Evolutionary conservation across 2,888 invertebrate species (phyloP), one percentile per base, ranked within the genome.

Genomic region (Euzetes globulus): DNA sequence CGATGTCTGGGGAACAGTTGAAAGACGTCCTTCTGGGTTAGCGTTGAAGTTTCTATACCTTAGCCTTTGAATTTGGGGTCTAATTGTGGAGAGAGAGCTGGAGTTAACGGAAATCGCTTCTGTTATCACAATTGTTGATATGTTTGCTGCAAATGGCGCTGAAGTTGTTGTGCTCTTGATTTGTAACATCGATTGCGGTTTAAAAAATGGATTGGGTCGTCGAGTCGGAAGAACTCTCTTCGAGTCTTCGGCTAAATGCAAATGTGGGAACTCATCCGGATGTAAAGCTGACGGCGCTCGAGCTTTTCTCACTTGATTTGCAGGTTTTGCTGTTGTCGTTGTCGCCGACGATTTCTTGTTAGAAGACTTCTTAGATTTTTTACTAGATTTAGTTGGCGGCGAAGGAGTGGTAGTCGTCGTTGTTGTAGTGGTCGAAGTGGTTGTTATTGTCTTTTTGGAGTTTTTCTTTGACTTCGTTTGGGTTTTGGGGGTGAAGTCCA

Each of bases 231-330:
- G 19, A 33, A 1, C 2, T n/a, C 55, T 50, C 19, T 71, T 71
- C 19, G 7, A 37, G 22, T 19, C 41, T n/a, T 68, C 68, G 1
- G 7, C 5, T 13, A 65, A n/a, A n/a, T 73, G 73, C n/a, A 73
- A 22, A n/a, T 73, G 45, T 9, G 73, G 65, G 41, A 73, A 73
- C 41, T 73, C 73, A 52, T 60, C 52, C 29, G 73, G 73, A 73
- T 73, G 73, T 41, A 33, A 65, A 55, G 37, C 2, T 2, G 25
- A 29, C 55, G 74, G 71, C 22, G 70, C 71, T 55, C 74, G 50
- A 6, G 65, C 52, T 22, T n/a, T 41, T 27, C 63, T 65, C 19
- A 29, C 52, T 19, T 41, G 41, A 27, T n/a, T 41, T 71, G 47
- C 15, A 5, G 74, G 25, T 19, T 15, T 50, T 13, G 9, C 11